These are phyloP conservation scores for Limnephilus rhombicus DNA, from an alignment of 2,888 invertebrate genomes.

Conservation along the genomic window DNA sequence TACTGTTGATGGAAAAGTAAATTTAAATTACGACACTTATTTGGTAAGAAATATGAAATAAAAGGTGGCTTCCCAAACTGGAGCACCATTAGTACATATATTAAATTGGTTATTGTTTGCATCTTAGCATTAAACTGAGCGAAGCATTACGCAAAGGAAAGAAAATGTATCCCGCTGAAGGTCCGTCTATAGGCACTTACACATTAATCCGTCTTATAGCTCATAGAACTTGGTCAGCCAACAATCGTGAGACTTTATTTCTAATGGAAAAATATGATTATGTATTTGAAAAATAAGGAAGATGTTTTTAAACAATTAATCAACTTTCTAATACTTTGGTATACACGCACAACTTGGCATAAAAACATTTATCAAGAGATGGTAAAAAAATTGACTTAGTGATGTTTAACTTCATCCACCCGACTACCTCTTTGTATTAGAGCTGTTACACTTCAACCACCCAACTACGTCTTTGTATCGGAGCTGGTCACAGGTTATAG, in stretches of 20 bases:
- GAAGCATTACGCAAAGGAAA: constrained; percentile 3
- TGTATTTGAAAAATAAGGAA: constrained; percentile 49
- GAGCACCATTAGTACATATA: background rate
- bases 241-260: constrained; percentile 30
- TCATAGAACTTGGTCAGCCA: constrained; percentile 45
- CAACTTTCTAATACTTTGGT: constrained; percentile 50
- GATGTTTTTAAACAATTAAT: constrained; percentile 43
- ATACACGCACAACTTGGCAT: constrained; percentile 47
- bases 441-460: background rate
- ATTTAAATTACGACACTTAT: background rate
- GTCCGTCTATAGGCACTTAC: constrained; percentile 46
- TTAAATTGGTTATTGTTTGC: background rate
- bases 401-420: constrained; percentile 26
- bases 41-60: background rate
- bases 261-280: constrained; percentile 43
- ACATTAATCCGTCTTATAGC: constrained; percentile 14
- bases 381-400: constrained; percentile 55
- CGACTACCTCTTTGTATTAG: constrained; percentile 21
- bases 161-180: constrained; percentile 33
- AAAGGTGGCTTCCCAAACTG: constrained; percentile 2
- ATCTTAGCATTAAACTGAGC: constrained; percentile 7
- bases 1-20: background rate
- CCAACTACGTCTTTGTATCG: constrained; percentile 25
- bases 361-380: constrained; percentile 53
- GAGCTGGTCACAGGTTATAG: background rate